phyloP scores from a whole-genome alignment of 2,888 invertebrate species.

The Rhorus exstirpatorius region DNA sequence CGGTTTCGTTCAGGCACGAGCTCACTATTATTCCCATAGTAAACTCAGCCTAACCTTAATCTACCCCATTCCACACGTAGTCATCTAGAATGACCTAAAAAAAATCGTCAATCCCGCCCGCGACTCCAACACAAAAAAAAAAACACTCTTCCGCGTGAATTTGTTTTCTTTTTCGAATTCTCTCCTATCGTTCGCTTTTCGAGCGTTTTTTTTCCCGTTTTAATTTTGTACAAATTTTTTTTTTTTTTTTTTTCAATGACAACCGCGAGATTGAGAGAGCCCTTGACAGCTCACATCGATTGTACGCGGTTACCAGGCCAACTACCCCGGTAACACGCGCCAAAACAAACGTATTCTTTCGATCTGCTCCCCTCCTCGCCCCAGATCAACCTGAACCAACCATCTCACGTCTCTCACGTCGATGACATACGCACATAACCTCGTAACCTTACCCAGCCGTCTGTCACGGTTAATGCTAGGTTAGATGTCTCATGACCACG shows the following conservation, averaged over 20 bases:
- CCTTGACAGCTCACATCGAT: slow-evolving; percentile 80
- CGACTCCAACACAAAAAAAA: neutral
- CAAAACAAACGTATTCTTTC: slow-evolving; percentile 79
- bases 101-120: neutral
- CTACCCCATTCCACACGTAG: slow-evolving; percentile 75
- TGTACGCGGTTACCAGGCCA: slow-evolving; percentile 85
- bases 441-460: slow-evolving; percentile 63
- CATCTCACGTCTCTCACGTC: slow-evolving; percentile 24
- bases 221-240: slow-evolving; percentile 37
- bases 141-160: no score
- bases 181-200: neutral
- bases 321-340: slow-evolving; percentile 84
- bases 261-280: slow-evolving; percentile 32
- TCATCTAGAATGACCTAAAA: slow-evolving; percentile 14
- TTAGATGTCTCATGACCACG: slow-evolving; percentile 64
- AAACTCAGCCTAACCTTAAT: slow-evolving; percentile 77
- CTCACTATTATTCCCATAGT: slow-evolving; percentile 85
- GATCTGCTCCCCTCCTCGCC: slow-evolving; percentile 29
- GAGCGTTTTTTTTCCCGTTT: neutral
- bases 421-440: slow-evolving; percentile 72
- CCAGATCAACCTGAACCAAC: neutral
- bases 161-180: neutral
- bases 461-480: slow-evolving; percentile 60
- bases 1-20: slow-evolving; percentile 84
- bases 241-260: slow-evolving; percentile 33